These are phyloP conservation scores for Bungarus multicinctus DNA, from an alignment of 2,113 vertebrate species.

Conservation along the genomic window DNA sequence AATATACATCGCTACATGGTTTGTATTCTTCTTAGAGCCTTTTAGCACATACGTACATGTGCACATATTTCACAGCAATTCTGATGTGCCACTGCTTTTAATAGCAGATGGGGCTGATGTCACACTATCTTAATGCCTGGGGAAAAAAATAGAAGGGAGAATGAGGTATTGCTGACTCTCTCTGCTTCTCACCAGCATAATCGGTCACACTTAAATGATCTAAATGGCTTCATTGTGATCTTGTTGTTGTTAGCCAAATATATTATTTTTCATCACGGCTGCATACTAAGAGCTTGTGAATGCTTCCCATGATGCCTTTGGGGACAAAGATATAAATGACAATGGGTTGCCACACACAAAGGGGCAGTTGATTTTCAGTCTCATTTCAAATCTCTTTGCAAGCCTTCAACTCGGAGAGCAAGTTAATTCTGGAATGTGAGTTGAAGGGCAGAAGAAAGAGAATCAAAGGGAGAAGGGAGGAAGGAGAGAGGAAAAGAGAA, in stretches of 20 bases:
- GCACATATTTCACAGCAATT: neutral
- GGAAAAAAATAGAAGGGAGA: too few species aligned
- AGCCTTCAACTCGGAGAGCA: neutral
- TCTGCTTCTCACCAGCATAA: neutral
- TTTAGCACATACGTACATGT: neutral
- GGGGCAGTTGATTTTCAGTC: neutral
- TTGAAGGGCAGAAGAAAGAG: neutral
- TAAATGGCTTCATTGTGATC: neutral
- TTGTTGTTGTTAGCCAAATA: neutral
- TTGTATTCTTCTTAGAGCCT: neutral
- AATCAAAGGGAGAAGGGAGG: neutral
- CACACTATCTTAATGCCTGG: neutral
- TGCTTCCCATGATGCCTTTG: neutral
- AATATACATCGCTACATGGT: neutral
- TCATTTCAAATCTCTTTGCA: neutral
- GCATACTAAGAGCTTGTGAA: neutral
- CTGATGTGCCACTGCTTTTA: neutral
- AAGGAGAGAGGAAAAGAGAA: neutral
- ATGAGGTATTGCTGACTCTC: neutral
- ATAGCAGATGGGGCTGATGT: neutral
- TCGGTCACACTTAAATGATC: neutral
- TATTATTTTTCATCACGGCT: neutral
- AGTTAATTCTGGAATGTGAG: neutral
- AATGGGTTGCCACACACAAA: neutral
- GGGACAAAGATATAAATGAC: neutral